These are phyloP conservation scores for Pangasius djambal DNA, from an alignment of 2,797 vertebrate species.

Conservation along the genomic window DNA sequence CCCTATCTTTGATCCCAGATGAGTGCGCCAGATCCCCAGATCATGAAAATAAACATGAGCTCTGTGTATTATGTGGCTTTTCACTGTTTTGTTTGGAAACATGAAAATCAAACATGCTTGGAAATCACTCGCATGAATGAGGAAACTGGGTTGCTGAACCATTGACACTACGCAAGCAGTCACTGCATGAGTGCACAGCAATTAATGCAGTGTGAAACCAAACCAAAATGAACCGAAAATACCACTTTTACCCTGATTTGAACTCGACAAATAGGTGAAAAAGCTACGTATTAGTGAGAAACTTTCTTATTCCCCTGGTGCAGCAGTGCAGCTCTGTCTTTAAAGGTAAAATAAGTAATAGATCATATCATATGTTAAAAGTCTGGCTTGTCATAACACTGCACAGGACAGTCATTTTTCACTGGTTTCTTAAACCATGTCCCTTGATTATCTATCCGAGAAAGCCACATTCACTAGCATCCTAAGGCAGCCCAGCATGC, in stretches of 20 bases:
- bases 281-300: neutral
- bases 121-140: neutral
- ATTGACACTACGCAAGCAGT: neutral
- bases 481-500: conserved; percentile 22
- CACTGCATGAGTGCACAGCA: neutral
- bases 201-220: neutral
- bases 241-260: neutral
- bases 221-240: neutral
- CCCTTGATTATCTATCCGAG: neutral
- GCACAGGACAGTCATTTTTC: neutral
- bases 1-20: neutral
- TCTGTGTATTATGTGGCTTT: neutral
- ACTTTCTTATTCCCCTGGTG: neutral
- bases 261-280: neutral
- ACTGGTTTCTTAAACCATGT: neutral
- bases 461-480: conserved; percentile 15
- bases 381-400: neutral
- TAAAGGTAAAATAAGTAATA: neutral
- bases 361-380: neutral
- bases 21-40: neutral
- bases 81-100: neutral
- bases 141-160: neutral
- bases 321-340: neutral
- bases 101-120: neutral
- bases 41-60: neutral